Conservation (phyloP, 35 echinoderm and acorn worm genomes). For the Ptychodera flava region DNA sequence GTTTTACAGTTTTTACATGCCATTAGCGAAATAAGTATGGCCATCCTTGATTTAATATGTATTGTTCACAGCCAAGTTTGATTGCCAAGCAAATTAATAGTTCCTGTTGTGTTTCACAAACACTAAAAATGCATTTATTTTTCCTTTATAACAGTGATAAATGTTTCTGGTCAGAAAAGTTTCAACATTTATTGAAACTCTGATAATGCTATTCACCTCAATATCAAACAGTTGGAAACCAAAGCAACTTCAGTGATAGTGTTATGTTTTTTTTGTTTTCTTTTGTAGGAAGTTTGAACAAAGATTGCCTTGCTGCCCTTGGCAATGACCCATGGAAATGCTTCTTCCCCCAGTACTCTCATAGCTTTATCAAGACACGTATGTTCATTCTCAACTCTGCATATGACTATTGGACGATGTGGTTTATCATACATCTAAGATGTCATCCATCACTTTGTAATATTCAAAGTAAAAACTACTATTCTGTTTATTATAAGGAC, state of each 20-base stretch:
- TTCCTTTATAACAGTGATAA: neutral
- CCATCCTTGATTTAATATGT: too few species aligned
- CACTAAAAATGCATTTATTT: neutral
- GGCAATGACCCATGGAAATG: neutral
- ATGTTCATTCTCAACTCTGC: neutral
- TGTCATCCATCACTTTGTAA: neutral
- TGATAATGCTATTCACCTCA: neutral
- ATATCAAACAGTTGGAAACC: neutral
- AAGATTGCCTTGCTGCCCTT: neutral
- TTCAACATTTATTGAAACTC: neutral
- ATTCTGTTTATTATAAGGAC: neutral
- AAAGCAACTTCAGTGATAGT: neutral
- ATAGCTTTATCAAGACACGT: neutral
- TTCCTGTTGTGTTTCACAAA: neutral
- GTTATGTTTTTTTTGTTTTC: neutral
- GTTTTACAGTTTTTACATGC: too few species aligned
- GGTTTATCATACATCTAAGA: neutral
- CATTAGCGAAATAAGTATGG: too few species aligned
- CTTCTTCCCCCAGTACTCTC: neutral
- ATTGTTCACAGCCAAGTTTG: too few species aligned
- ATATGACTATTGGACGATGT: neutral
- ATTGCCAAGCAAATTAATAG: too few species aligned
- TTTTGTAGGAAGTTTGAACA: neutral
- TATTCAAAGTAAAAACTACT: neutral
- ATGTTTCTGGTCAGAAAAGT: neutral